Evolutionary conservation across 2,797 vertebrate genomes (phyloP).

Genomic region (Manis javanica): DNA sequence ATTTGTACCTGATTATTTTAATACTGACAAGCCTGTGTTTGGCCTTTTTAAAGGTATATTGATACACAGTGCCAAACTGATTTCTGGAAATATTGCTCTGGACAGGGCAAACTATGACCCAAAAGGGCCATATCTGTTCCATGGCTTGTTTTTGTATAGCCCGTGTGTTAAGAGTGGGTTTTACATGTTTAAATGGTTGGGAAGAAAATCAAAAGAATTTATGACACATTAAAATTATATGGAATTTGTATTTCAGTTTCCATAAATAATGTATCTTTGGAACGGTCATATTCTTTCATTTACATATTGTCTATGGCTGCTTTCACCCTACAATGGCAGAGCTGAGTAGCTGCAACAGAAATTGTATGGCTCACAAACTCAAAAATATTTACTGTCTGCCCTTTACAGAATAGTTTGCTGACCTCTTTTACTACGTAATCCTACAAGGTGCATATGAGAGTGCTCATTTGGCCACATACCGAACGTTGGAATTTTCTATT

Average conservation of each 20-base stretch:
- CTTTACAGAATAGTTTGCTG: background rate
- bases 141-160: background rate
- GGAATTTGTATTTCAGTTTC: background rate
- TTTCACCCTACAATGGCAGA: background rate
- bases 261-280: background rate
- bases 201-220: slow-evolving; percentile 19
- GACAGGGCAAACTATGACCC: background rate
- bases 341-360: background rate
- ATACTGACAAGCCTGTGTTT: background rate
- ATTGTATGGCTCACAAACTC: background rate
- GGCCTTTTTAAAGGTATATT: slow-evolving; percentile 20
- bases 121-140: background rate
- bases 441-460: background rate
- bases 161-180: background rate
- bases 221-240: background rate
- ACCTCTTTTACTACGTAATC: background rate
- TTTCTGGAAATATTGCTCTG: background rate
- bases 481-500: background rate
- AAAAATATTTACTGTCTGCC: background rate
- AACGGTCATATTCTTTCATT: background rate
- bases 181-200: background rate
- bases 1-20: slow-evolving; percentile 29
- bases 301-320: background rate
- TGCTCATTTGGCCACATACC: background rate
- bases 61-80: background rate